Evolutionary conservation across 1,140 invertebrate species (phyloP), one percentile per base, ranked within the genome.

Genomic region (Brevipalpus yothersi): DNA sequence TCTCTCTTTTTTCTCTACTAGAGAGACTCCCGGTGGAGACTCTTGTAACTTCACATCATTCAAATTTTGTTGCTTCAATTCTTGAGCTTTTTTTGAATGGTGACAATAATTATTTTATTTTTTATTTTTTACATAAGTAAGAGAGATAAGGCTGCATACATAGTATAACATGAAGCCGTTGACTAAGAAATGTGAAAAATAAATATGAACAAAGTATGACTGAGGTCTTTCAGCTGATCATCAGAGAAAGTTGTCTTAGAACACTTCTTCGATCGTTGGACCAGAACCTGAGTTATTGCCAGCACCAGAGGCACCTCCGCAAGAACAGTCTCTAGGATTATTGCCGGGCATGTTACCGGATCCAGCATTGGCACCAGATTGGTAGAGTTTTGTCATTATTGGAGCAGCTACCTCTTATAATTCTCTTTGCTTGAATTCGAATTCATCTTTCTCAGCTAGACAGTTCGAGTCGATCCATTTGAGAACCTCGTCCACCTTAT

Each of bases 401-500:
- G 73, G 73, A 60, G 69, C 72, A 60, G 71, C 72, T 0, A 73
- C 60, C 19, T 63, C 63, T 61, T 66, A 62, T 19, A 66, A 15
- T 41, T 66, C 65, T 70, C 92, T 90, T 71, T 88, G 85, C 67
- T 89, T 85, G 70, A 90, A 83, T 69, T 91, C 86, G 66, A 86
- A 91, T 70, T 93, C 88, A 71, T 92, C 88, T 70, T 90, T 91
- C 60, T 91, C 86, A 3, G 72, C 72, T 5, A 70, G 39, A 5
- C 79, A 73, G 65, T 95, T 96, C 41, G 79, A 79, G 70, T 96
- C 90, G 49, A 96, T 76, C 91, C 91, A 95, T 64, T 82, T 80
- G 69, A 96, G 86, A 57, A 86, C 82, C 64, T 93, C 88, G 65
- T 88, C 86, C 72, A 87, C 91, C 70, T 90, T 92, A 66, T 92